Evolutionary conservation across 2,797 vertebrate species (phyloP).

Genomic region (Diglossa cyanea): DNA sequence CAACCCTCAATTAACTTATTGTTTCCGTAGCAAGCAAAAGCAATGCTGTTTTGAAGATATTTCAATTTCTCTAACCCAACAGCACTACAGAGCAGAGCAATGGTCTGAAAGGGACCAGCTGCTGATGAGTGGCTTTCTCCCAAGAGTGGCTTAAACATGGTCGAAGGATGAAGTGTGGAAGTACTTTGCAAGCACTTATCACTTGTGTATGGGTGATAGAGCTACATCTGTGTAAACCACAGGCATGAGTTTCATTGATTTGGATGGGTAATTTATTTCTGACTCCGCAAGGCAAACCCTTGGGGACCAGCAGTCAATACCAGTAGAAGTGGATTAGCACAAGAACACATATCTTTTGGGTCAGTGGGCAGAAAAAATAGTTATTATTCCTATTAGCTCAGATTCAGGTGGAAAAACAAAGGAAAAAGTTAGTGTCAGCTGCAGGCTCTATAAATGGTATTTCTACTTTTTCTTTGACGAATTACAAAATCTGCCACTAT

Average conservation of each 20-base stretch:
- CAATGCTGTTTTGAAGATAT: not conserved
- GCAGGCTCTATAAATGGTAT: not conserved
- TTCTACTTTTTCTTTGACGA: not conserved
- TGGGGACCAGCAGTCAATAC: slow-evolving; percentile 14
- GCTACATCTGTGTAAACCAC: not conserved
- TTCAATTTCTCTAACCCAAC: not conserved
- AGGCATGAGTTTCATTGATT: not conserved
- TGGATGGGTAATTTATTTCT: slow-evolving; percentile 18
- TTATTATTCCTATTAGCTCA: slow-evolving; percentile 21
- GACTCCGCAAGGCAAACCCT: not conserved
- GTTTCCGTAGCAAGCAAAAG: not conserved
- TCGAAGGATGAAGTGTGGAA: not conserved
- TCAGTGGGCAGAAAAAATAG: not conserved
- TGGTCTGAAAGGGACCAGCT: not conserved
- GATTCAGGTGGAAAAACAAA: not conserved
- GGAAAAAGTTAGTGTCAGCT: not conserved
- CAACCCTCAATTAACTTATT: not conserved
- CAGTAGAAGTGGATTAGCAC: not conserved
- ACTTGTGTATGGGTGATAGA: not conserved
- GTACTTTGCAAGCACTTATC: not conserved
- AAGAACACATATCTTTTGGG: not conserved
- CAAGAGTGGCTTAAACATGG: not conserved
- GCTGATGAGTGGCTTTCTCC: not conserved
- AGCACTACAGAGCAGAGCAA: not conserved
- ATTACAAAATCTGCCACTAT: not conserved